phyloP scores from a whole-genome alignment of 1,140 invertebrate genomes.

The Hyphantria cunea region DNA sequence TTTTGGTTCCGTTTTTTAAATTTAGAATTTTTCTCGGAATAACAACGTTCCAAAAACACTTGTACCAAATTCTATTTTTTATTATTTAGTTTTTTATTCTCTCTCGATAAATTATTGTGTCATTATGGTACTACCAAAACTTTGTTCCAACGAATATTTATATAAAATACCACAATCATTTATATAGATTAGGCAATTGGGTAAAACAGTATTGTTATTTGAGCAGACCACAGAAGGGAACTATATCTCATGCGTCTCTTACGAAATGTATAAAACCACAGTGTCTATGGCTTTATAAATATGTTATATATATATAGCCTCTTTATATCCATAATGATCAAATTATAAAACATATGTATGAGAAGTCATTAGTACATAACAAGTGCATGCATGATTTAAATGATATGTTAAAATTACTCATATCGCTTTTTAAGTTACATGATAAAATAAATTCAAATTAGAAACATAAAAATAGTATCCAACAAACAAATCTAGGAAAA shows the following conservation, averaged over 20 bases:
- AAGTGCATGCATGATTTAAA: too few relatives aligned
- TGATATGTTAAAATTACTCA: too few relatives aligned
- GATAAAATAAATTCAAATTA: too few relatives aligned
- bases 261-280: slow-evolving; percentile 5
- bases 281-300: neutral
- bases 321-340: too few relatives aligned
- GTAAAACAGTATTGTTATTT: slow-evolving; percentile 20
- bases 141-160: neutral
- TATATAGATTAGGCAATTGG: neutral
- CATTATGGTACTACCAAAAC: neutral
- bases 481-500: too few relatives aligned
- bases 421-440: too few relatives aligned
- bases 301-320: neutral
- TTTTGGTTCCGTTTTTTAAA: neutral
- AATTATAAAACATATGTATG: too few relatives aligned
- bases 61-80: neutral
- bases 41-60: neutral
- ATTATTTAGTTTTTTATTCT: neutral
- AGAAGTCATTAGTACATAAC: too few relatives aligned
- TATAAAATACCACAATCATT: neutral
- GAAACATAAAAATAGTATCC: too few relatives aligned
- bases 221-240: slow-evolving; percentile 12
- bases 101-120: neutral
- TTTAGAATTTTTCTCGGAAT: neutral
- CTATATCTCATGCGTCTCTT: slow-evolving; percentile 8